Conservation (phyloP, 2,113 vertebrate genomes). For the Lophura nycthemera region DNA sequence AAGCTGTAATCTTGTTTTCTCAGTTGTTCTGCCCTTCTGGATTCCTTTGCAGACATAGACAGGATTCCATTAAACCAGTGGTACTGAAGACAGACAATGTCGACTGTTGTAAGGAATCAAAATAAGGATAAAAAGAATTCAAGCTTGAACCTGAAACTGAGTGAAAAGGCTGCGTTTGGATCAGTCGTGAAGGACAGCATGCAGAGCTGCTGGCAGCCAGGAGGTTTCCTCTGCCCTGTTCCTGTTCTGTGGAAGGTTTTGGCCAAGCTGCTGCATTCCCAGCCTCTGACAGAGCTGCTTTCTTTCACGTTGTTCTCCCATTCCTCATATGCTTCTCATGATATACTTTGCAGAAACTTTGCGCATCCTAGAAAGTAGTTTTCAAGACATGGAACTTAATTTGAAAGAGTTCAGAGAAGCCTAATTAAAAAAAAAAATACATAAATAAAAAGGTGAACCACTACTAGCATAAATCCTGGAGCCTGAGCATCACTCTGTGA, state of each 20-base stretch:
- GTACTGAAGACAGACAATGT: not conserved
- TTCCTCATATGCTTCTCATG: not conserved
- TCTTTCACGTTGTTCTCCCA: not conserved
- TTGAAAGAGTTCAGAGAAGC: not conserved
- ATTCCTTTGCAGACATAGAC: not conserved
- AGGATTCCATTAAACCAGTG: not conserved
- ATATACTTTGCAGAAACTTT: not conserved
- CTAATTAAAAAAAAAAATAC: not conserved
- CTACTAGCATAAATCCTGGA: not conserved
- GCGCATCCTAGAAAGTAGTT: not conserved
- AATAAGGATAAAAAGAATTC: not conserved
- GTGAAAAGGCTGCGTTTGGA: not conserved
- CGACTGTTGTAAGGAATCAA: not conserved
- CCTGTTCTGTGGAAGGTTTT: slow-evolving; percentile 33
- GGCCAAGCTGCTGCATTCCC: slow-evolving; percentile 59
- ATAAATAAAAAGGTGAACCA: not conserved
- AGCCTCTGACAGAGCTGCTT: slow-evolving; percentile 46
- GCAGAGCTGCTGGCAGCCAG: slow-evolving; percentile 1
- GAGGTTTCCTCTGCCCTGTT: not conserved
- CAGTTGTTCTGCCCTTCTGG: not conserved
- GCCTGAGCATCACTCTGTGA: not conserved
- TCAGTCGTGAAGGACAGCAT: not conserved
- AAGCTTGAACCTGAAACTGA: not conserved
- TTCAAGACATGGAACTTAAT: not conserved
- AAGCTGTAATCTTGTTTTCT: not conserved